These are phyloP conservation scores for Heliconius ismenius DNA, from an alignment of 2,888 invertebrate species.

Conservation along the genomic window DNA sequence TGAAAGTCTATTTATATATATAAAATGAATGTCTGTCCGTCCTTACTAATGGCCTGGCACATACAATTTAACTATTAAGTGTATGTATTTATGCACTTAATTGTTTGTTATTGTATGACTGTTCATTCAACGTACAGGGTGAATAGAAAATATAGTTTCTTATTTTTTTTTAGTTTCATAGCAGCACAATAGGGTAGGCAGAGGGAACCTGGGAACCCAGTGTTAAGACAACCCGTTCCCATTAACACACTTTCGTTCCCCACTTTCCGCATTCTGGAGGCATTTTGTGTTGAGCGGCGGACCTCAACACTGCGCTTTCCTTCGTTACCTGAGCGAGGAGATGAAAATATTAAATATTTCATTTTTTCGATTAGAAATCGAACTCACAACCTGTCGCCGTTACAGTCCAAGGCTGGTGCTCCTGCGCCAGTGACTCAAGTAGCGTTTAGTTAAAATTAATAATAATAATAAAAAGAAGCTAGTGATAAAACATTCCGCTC, in stretches of 20 bases:
- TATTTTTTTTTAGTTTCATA: no score
- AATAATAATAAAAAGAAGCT: no score
- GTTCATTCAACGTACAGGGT: not conserved
- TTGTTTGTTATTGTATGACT: slow-evolving; percentile 6
- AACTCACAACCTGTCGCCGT: not conserved
- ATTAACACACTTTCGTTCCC: not conserved
- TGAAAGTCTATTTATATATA: slow-evolving; percentile 24
- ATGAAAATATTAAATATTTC: not conserved
- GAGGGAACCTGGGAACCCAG: not conserved
- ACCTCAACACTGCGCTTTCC: no score
- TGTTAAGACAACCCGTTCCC: not conserved
- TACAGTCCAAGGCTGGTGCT: not conserved
- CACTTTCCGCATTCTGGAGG: not conserved
- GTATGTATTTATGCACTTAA: slow-evolving; percentile 7
- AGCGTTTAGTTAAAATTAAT: no score
- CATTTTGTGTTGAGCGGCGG: not conserved
- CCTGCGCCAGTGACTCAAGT: no score
- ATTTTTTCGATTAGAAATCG: not conserved
- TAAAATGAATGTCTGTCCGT: slow-evolving; percentile 24
- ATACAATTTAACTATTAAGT: not conserved
- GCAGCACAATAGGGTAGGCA: not conserved
- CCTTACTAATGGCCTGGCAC: slow-evolving; percentile 25
- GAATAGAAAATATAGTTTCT: no score
- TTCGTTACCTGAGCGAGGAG: not conserved
- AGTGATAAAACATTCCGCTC: no score